Evolutionary conservation across 2,888 invertebrate species (phyloP), one percentile per base, ranked within the genome.

Genomic region (Zaprionus bogoriensis): DNA sequence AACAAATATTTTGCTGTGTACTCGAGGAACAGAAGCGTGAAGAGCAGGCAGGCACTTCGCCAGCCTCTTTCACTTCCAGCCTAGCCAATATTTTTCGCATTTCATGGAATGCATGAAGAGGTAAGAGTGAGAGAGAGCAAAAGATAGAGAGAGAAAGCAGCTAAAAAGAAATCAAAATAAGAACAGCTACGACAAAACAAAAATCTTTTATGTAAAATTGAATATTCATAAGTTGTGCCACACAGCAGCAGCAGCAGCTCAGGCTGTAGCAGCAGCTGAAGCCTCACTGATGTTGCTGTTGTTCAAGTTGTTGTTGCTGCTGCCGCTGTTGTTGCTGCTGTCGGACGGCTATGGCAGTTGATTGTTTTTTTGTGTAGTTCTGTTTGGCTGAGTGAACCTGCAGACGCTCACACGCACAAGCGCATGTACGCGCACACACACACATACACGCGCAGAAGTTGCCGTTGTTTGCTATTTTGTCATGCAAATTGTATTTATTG

Each of bases 141-240:
- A 10, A 5, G 48, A 46, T n/a, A 36, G 41, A 14, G 20, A n/a
- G 22, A 41, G 30, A 30, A 42, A 41, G 42, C 48, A 51, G 60
- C 19, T 42, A 45, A 67, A 65, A 75, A 63, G 67, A 74, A 80
- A 76, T 69, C 76, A 84, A 81, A 77, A 84, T 60, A 84, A 82
- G 67, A 72, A 83, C 74, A 72, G 61, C 68, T 50, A 67, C 72
- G 60, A 58, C 57, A 78, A 67, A 83, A 74, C 75, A 80, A 71
- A 77, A 82, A 85, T 85, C 83, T 79, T 85, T 79, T 82, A 82
- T 82, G 86, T 85, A 79, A 83, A 82, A 82, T 82, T 82, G 82
- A 82, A 82, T 82, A 82, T 82, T 82, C 82, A 82, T 82, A 82
- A 82, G 86, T 82, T 80, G 83, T 67, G 59, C 59, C 61, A 83